A percentile compares a stretch with the other conserved stretches of the same genome.
Conservation (phyloP, 1,140 invertebrate genomes). For the Ceratosolen fusciceps region DNA sequence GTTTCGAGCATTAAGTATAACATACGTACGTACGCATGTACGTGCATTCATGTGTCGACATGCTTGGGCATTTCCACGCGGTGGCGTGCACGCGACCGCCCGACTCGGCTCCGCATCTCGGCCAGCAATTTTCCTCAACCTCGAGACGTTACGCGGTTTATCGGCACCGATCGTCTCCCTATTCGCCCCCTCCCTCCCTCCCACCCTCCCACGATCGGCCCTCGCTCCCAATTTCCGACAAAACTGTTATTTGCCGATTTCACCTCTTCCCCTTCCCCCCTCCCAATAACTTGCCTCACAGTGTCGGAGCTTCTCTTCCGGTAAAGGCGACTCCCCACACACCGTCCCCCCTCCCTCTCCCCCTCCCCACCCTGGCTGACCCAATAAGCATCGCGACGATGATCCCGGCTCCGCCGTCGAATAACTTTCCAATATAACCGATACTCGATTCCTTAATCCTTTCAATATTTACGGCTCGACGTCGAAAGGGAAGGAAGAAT, state of each 20-base stretch:
- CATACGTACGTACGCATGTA: not conserved
- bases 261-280: too few species aligned
- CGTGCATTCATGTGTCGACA: not conserved
- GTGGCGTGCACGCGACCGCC: not conserved
- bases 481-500: slow-evolving; percentile 9
- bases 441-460: not conserved
- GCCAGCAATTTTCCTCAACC: not conserved
- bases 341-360: too few species aligned
- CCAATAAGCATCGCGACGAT: not conserved
- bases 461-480: not conserved
- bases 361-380: too few species aligned
- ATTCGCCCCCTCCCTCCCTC: too few species aligned
- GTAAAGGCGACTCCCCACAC: too few species aligned
- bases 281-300: too few species aligned
- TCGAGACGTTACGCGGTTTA: slow-evolving; percentile 1
- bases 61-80: too few species aligned
- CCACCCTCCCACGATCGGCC: too few species aligned
- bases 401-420: not conserved
- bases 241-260: too few species aligned
- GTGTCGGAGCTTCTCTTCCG: too few species aligned
- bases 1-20: slow-evolving; percentile 50
- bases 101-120: not conserved
- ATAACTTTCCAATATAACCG: not conserved
- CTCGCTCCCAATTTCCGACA: too few species aligned
- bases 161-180: not conserved